phyloP scores from a whole-genome alignment of 2,797 vertebrate genomes.

The Saxicola maurus region DNA sequence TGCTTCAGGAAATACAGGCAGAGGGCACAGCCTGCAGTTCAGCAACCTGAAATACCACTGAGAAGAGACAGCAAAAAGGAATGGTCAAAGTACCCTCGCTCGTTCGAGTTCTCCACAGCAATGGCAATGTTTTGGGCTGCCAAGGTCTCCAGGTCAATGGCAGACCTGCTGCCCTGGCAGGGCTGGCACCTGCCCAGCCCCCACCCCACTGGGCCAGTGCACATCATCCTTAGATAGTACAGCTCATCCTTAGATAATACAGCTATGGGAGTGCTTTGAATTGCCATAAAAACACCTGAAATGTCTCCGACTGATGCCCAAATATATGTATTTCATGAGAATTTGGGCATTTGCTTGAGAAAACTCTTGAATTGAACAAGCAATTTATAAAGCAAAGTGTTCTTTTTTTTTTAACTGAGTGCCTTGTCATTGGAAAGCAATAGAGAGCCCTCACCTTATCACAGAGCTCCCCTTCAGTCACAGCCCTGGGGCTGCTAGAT shows the following conservation, averaged over 20 bases:
- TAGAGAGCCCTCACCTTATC: conserved; percentile 6
- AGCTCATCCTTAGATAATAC: neutral
- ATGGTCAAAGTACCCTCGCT: neutral
- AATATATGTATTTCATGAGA: neutral
- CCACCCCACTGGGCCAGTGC: fast-evolving
- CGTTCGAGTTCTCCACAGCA: fast-evolving
- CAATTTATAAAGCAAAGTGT: neutral
- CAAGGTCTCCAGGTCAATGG: neutral
- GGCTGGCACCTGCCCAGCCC: neutral
- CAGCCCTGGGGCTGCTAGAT: conserved; percentile 1
- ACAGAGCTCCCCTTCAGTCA: conserved; percentile 1
- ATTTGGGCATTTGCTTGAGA: neutral
- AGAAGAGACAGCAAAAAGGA: neutral
- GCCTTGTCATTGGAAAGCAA: neutral
- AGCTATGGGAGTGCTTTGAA: neutral
- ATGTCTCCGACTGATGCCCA: neutral
- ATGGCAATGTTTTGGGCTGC: neutral
- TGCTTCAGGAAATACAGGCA: neutral
- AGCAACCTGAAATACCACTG: neutral
- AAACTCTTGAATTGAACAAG: neutral
- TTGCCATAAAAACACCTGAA: neutral
- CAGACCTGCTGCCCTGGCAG: fast-evolving
- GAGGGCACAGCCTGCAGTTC: neutral
- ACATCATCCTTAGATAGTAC: neutral
- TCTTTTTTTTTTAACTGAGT: neutral